phyloP scores from a whole-genome alignment of 2,888 invertebrate genomes.

The Cephus sareptanus region DNA sequence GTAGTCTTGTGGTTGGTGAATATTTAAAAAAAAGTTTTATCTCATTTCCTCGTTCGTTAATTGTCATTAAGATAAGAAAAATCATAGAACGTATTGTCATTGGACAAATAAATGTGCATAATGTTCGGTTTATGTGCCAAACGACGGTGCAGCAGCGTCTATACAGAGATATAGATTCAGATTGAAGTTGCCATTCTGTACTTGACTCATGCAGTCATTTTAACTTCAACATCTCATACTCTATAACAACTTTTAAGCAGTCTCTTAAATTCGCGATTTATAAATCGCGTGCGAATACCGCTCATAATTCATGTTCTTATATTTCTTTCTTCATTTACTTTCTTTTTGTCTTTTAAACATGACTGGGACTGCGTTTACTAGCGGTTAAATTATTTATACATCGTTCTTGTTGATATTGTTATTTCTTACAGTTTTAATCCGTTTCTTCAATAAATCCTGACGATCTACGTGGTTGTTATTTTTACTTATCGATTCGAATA shows the following conservation, averaged over 20 bases:
- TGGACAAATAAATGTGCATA: background rate
- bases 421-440: conserved; percentile 26
- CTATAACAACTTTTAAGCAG: conserved; percentile 46
- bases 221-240: conserved; percentile 32
- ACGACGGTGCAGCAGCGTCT: conserved; percentile 28
- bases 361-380: background rate
- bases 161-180: conserved; percentile 16
- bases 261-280: conserved; percentile 22
- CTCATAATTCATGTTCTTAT: background rate
- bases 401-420: conserved; percentile 11
- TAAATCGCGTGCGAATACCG: background rate
- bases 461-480: conserved; percentile 20
- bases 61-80: background rate
- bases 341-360: background rate
- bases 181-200: conserved; percentile 41
- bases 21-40: background rate
- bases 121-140: conserved; percentile 44
- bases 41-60: background rate
- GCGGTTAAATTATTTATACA: conserved; percentile 11
- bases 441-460: conserved; percentile 28
- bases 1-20: background rate
- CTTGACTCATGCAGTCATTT: conserved; percentile 2
- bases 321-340: background rate
- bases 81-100: background rate
- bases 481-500: conserved; percentile 23